Conservation (phyloP, 2,888 invertebrate species). For the Cataglyphis rosenhaueri region DNA sequence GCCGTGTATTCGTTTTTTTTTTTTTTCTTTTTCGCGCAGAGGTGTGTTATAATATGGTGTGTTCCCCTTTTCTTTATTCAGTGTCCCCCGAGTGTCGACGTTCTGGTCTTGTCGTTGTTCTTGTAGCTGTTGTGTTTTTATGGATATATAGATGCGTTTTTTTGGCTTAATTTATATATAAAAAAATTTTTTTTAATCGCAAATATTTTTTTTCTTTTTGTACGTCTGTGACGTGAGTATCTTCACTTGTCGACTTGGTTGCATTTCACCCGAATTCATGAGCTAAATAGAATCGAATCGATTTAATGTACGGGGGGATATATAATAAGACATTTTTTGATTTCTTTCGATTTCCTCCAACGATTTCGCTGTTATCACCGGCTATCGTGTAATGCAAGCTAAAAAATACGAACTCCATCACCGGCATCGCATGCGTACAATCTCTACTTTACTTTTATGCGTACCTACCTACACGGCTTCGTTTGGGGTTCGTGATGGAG, state of each 20-base stretch:
- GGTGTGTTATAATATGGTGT: constrained; percentile 54
- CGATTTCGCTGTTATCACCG: constrained; percentile 26
- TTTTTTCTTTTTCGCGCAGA: constrained; percentile 51
- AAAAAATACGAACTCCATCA: constrained; percentile 12
- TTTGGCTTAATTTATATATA: neutral
- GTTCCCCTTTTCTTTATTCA: constrained; percentile 30
- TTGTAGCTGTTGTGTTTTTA: constrained; percentile 41
- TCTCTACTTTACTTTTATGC: constrained; percentile 68
- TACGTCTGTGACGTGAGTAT: constrained; percentile 39
- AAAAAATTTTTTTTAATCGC: neutral
- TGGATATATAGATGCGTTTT: constrained; percentile 28
- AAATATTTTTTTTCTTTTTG: constrained; percentile 25
- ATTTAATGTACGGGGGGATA: neutral
- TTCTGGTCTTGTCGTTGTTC: constrained; percentile 54
- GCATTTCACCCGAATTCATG: constrained; percentile 72
- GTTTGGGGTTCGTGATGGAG: constrained; percentile 26
- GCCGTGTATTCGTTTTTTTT: constrained; percentile 72
- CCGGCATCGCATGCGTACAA: constrained; percentile 63
- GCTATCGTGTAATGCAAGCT: constrained; percentile 37
- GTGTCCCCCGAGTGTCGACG: constrained; percentile 38
- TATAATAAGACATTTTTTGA: neutral
- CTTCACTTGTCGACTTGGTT: constrained; percentile 69
- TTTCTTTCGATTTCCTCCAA: neutral
- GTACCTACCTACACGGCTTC: constrained; percentile 66
- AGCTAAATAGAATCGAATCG: constrained; percentile 15